Evolutionary conservation across 2,797 vertebrate species (phyloP).

Genomic region (Pagetopsis macropterus): DNA sequence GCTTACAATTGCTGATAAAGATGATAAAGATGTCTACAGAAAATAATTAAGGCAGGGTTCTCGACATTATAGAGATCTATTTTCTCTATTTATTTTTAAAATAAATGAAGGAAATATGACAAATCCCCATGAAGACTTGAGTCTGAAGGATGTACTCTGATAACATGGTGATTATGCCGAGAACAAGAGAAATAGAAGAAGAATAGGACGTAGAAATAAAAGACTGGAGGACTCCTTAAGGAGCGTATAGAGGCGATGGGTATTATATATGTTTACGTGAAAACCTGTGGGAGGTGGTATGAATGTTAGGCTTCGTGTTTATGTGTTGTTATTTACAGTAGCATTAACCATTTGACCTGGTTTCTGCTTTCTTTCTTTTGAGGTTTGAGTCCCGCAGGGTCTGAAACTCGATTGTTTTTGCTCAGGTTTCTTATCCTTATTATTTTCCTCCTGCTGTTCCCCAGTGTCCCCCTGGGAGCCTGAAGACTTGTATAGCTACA

Average conservation of each 20-base stretch:
- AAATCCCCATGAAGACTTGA: conserved; percentile 61
- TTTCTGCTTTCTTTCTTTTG: conserved; percentile 56
- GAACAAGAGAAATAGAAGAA: conserved; percentile 39
- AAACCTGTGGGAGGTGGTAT: conserved; percentile 45
- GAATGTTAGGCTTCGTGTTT: conserved; percentile 44
- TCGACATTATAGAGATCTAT: conserved; percentile 44
- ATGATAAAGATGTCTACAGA: conserved; percentile 3
- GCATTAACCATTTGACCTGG: conserved; percentile 70
- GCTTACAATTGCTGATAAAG: conserved; percentile 18
- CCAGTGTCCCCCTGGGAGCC: conserved; percentile 22
- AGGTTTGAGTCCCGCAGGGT: conserved; percentile 40
- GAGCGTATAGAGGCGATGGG: conserved; percentile 25
- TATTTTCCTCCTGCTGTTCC: conserved; percentile 50
- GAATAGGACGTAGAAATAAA: conserved; percentile 41
- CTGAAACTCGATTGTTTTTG: conserved; percentile 42
- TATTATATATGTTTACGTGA: conserved; percentile 41
- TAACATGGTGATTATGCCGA: conserved; percentile 56
- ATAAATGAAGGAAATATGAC: conserved; percentile 66
- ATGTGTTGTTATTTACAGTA: conserved; percentile 68
- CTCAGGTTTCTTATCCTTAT: conserved; percentile 64
- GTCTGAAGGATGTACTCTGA: conserved; percentile 58
- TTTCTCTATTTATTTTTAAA: too few species aligned
- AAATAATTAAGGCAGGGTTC: conserved; percentile 39
- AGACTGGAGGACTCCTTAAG: conserved; percentile 41
- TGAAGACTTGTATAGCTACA: conserved; percentile 36